Base-by-base conservation (phyloP, 2,888 invertebrate genomes). In the Panopea generosa region DNA sequence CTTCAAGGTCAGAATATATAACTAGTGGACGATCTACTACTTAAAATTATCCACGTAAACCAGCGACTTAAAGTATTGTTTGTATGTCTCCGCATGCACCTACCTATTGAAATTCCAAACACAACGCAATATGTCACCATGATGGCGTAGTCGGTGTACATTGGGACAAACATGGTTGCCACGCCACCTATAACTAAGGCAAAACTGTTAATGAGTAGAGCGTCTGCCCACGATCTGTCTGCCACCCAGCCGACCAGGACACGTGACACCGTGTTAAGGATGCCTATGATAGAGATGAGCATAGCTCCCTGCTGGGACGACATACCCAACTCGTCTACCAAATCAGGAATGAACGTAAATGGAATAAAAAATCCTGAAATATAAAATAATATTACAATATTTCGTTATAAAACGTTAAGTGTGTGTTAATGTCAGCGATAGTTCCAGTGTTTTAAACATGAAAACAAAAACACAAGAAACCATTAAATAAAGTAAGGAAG, bases 261-360 rank as follows among this genome's bases (percentile, higher is more conserved):
- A 93, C 98, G 96, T n/a, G 98, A 98, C 77, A 98, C 92, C 0
- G 98, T 99, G 93, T 99, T 99, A 33, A 98, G 97, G 78, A 98
- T 98, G 24, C 92, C 92, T 85, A 84, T 84, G 2, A 84, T 61
- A 6, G 84, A 80, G 2, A 84, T 84, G 62, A 84, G 26, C 16
- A 77, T 50, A 24, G 84, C 84, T 47, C 77, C 70, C 29, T 77
- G 26, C n/a, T 65, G 56, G 47, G 80, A 66, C 43, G 80, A 62
- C 57, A 91, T 78, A 7, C 87, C 85, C 20, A 83, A 63, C 18
- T 74, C 79, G 9, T 79, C 73, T 16, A 86, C 86, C 24, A 85
- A 52, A 55, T 79, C 85, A 20, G 89, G 89, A 69, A 97, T 93
- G 88, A 96, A 98, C 93, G 96, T 95, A 92, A 97, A 98, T 0